phyloP scores from a whole-genome alignment of 2,888 invertebrate genomes.

The Drosophila emarginata region DNA sequence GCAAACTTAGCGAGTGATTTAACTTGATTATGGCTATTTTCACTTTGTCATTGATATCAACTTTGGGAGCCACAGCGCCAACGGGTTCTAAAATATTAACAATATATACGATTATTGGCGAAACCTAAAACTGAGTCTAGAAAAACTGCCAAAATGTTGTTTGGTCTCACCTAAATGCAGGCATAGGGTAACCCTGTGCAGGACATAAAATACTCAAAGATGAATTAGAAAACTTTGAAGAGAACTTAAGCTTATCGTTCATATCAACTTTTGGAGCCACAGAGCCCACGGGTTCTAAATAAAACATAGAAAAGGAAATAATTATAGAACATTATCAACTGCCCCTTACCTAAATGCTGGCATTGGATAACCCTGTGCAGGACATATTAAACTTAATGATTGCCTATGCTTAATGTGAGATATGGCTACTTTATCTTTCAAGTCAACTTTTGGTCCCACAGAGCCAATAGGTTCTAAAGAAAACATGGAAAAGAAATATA shows the following conservation, averaged over 20 bases:
- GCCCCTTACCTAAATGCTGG: slow-evolving; percentile 79
- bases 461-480: slow-evolving; percentile 82
- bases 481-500: neutral
- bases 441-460: slow-evolving; percentile 86
- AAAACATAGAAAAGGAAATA: neutral
- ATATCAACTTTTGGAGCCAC: slow-evolving; percentile 87
- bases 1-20: slow-evolving; percentile 84
- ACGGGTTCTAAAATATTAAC: slow-evolving; percentile 80
- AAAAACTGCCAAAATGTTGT: slow-evolving; percentile 40
- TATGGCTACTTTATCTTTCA: slow-evolving; percentile 84
- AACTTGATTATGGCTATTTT: slow-evolving; percentile 74
- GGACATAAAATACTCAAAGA: slow-evolving; percentile 84
- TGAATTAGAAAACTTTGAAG: slow-evolving; percentile 32
- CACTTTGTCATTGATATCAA: slow-evolving; percentile 83
- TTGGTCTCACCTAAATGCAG: slow-evolving; percentile 84
- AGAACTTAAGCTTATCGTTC: slow-evolving; percentile 84
- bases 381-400: slow-evolving; percentile 86
- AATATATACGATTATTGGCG: neutral
- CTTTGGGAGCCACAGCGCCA: slow-evolving; percentile 85
- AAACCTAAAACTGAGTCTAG: neutral
- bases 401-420: slow-evolving; percentile 61
- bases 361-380: slow-evolving; percentile 84
- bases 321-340: neutral
- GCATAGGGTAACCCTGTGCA: slow-evolving; percentile 88
- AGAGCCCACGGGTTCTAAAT: slow-evolving; percentile 83